Evolutionary conservation across 2,797 vertebrate species (phyloP).

Genomic region (Betta splendens): DNA sequence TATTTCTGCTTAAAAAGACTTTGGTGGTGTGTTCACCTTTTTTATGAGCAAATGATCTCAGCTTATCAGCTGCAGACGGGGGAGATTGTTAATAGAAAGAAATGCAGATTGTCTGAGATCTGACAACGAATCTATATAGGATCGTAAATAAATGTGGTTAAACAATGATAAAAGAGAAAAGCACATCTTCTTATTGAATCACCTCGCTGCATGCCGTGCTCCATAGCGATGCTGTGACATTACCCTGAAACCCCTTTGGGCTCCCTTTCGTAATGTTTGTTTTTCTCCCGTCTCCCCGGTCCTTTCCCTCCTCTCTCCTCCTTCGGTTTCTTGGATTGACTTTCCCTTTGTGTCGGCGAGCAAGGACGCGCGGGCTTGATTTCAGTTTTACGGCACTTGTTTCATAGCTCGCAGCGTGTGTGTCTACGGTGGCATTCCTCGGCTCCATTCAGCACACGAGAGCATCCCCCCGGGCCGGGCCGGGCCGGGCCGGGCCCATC

Average conservation of each 20-base stretch:
- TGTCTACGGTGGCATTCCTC: constrained; percentile 79
- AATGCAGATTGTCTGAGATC: background rate
- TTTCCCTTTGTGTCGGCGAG: constrained; percentile 73
- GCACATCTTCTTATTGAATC: constrained; percentile 70
- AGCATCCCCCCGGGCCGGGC: constrained; percentile 65
- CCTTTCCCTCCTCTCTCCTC: constrained; percentile 40
- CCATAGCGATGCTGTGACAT: constrained; percentile 69
- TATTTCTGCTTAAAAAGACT: too few species aligned
- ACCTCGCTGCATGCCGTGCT: constrained; percentile 66
- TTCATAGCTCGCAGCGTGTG: constrained; percentile 81
- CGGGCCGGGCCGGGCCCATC: constrained; percentile 67
- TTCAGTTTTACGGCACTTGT: constrained; percentile 76
- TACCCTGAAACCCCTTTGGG: constrained; percentile 81
- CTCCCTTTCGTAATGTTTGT: constrained; percentile 72
- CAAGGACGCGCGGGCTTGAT: constrained; percentile 73
- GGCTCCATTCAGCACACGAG: constrained; percentile 71
- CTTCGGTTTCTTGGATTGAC: constrained; percentile 72
- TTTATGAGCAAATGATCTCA: background rate
- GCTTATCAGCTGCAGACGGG: too few species aligned
- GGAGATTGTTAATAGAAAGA: too few species aligned
- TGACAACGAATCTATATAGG: constrained; percentile 28
- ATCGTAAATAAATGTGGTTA: constrained; percentile 45
- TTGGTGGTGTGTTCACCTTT: too few species aligned
- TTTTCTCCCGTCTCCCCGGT: constrained; percentile 59
- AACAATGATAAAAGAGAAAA: constrained; percentile 46